These are phyloP conservation scores for Anabas testudineus DNA, from an alignment of 2,797 vertebrate genomes.

Conservation along the genomic window DNA sequence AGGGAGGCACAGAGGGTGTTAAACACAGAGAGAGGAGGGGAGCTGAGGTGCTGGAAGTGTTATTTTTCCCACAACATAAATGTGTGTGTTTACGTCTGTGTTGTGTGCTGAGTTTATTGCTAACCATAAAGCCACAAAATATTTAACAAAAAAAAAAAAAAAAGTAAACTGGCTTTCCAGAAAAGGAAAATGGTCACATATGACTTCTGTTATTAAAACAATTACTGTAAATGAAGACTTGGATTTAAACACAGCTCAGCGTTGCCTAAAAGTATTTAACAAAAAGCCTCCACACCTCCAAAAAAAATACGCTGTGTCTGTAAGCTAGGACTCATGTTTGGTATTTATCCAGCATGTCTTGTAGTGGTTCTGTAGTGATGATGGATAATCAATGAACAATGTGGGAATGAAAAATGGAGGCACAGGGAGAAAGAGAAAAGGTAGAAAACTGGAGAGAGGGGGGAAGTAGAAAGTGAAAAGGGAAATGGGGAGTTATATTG, in stretches of 20 bases:
- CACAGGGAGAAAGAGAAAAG: constrained; percentile 12
- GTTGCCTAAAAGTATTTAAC: not conserved
- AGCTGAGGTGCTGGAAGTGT: constrained; percentile 75
- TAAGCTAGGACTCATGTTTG: constrained; percentile 14
- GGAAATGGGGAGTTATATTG: constrained; percentile 46
- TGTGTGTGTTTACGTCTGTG: constrained; percentile 71
- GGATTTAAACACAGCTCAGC: not conserved
- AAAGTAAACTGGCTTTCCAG: not conserved
- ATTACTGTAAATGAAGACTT: not conserved
- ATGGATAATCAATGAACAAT: constrained; percentile 61
- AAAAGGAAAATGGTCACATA: constrained; percentile 15
- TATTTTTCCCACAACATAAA: constrained; percentile 82
- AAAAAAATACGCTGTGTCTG: not conserved
- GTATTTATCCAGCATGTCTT: constrained; percentile 37
- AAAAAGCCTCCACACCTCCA: not conserved
- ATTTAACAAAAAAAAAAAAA: constrained; percentile 23
- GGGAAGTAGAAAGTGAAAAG: constrained; percentile 28
- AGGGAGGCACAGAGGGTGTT: constrained; percentile 74
- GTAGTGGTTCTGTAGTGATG: constrained; percentile 34
- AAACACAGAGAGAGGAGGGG: constrained; percentile 66
- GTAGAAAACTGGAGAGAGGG: constrained; percentile 9
- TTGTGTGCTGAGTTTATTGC: constrained; percentile 61
- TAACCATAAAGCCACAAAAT: constrained; percentile 46
- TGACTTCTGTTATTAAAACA: constrained; percentile 1
- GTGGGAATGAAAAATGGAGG: constrained; percentile 51